Evolutionary conservation across 1,140 invertebrate species (phyloP).

Genomic region (Tetramorium parvispinum): DNA sequence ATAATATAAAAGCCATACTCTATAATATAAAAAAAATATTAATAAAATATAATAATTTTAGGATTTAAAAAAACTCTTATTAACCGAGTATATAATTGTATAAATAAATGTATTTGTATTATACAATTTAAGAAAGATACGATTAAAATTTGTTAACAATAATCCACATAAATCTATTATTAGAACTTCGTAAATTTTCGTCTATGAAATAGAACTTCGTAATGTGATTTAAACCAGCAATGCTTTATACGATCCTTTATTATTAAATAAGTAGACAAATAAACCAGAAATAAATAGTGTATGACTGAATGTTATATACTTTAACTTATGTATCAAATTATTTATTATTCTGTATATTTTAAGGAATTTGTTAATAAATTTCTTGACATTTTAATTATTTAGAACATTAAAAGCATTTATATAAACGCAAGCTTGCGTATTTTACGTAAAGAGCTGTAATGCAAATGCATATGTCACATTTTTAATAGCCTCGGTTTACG

Average conservation of each 20-base stretch:
- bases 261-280: not conserved
- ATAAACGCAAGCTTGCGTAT: not conserved
- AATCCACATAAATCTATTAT: not conserved
- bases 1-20: not conserved
- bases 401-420: not conserved
- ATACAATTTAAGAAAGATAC: not conserved
- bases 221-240: not conserved
- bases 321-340: not conserved
- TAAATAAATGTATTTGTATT: not conserved
- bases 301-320: not conserved
- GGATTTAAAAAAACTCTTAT: not conserved
- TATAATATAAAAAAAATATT: not conserved
- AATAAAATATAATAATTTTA: not conserved
- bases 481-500: slow-evolving; percentile 5
- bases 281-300: not conserved
- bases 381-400: not conserved
- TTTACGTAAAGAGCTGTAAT: not conserved
- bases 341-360: not conserved
- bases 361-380: not conserved
- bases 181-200: not conserved
- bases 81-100: not conserved
- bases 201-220: not conserved
- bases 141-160: not conserved
- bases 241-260: not conserved
- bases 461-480: not conserved